Percentiles rank a stretch among this genome's conserved stretches.
Conservation (phyloP, 1,140 invertebrate species). For the Drosophila asahinai region DNA sequence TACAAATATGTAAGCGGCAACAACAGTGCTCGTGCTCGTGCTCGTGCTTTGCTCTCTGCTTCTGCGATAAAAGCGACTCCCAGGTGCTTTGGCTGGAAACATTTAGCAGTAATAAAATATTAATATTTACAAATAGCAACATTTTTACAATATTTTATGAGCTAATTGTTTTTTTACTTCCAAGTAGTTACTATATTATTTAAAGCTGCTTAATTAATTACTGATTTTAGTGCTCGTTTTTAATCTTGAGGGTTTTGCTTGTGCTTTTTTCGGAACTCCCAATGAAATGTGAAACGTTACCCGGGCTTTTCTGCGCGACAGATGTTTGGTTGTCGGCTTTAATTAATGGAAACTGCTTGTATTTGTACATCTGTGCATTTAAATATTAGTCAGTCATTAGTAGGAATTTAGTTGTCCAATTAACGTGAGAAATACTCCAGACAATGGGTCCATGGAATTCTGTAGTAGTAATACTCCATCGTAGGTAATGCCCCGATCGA, state of each 20-base stretch:
- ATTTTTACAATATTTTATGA: too few relatives aligned
- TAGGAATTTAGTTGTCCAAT: conserved; percentile 11
- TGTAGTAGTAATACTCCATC: too few relatives aligned
- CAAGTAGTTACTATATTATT: too few relatives aligned
- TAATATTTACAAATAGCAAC: background rate
- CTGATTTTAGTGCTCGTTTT: background rate
- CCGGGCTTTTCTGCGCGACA: background rate
- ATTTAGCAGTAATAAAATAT: background rate
- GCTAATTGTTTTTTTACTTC: too few relatives aligned
- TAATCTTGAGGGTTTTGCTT: too few relatives aligned
- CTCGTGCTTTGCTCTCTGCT: background rate
- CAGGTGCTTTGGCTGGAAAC: conserved; percentile 7
- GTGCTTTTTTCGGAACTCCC: background rate
- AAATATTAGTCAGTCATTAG: conserved; percentile 20
- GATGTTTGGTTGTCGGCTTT: background rate
- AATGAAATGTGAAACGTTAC: background rate
- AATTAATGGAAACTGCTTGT: background rate
- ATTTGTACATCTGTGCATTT: conserved; percentile 1
- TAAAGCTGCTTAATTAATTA: background rate
- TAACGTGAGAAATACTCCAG: conserved; percentile 1
- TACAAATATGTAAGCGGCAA: conserved; percentile 26
- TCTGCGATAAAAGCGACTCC: conserved; percentile 18
- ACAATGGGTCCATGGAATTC: background rate
- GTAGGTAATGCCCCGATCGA: background rate
- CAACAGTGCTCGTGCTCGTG: conserved; percentile 3